Evolutionary conservation across 2,888 invertebrate genomes (phyloP).

Genomic region (Lasius fuliginosus): DNA sequence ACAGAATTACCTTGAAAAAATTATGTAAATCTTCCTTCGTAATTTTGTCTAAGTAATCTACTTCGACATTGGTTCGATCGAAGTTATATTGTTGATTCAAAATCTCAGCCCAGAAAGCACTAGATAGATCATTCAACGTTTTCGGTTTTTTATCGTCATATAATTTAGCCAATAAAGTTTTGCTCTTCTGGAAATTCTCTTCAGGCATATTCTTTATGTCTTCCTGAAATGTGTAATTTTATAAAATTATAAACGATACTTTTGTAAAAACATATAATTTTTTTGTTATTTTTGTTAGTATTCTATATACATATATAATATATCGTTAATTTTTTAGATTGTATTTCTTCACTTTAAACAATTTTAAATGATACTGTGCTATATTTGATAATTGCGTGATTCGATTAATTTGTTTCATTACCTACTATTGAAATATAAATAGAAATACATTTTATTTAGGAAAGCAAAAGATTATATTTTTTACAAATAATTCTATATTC

Average conservation of each 20-base stretch:
- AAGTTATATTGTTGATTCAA: conserved; percentile 95
- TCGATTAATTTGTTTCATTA: too few relatives aligned
- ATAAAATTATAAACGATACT: neutral
- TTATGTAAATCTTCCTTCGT: conserved; percentile 93
- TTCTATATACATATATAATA: too few relatives aligned
- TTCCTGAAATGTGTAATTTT: conserved; percentile 84
- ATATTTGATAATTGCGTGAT: too few relatives aligned
- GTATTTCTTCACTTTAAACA: too few relatives aligned
- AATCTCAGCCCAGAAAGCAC: conserved; percentile 95
- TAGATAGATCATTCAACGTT: conserved; percentile 91
- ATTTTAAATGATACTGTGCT: too few relatives aligned
- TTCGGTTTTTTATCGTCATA: conserved; percentile 94
- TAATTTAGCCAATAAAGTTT: conserved; percentile 93
- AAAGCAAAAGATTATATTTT: too few relatives aligned
- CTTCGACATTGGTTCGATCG: conserved; percentile 94
- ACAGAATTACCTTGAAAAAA: conserved; percentile 91
- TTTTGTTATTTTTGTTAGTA: neutral
- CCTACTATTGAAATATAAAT: too few relatives aligned
- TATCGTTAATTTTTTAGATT: too few relatives aligned
- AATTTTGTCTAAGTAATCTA: conserved; percentile 92
- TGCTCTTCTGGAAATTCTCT: conserved; percentile 92
- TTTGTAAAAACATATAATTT: neutral
- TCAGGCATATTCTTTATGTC: neutral
- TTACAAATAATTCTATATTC: too few relatives aligned
- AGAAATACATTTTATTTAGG: too few relatives aligned